These are phyloP conservation scores for Temnopleurus reevesii DNA, from an alignment of 53 echinoderm and acorn worm species.

Conservation along the genomic window DNA sequence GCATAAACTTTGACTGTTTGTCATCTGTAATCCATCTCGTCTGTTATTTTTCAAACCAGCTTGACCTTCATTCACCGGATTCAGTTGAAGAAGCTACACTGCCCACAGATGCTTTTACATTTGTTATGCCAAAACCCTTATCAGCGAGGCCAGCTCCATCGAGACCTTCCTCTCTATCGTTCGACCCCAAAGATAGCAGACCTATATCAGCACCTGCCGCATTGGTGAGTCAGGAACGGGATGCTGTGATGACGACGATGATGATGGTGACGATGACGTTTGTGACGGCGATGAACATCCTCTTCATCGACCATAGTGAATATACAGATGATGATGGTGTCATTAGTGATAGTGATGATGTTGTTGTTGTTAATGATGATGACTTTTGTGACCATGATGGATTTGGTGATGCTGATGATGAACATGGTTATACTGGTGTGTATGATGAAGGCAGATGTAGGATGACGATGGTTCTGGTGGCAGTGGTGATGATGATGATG, in stretches of 20 bases:
- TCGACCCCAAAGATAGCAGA: neutral
- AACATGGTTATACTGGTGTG: neutral
- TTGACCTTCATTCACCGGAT: neutral
- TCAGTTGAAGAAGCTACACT: neutral
- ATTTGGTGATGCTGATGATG: neutral
- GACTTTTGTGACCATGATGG: neutral
- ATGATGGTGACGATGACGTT: neutral
- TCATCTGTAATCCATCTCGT: neutral
- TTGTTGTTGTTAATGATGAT: neutral
- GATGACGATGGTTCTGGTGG: neutral
- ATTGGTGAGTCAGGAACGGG: neutral
- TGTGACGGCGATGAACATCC: neutral
- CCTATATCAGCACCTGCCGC: slow-evolving; percentile 50
- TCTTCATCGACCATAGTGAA: no score
- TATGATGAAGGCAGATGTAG: neutral
- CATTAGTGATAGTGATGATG: neutral
- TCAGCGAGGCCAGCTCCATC: neutral
- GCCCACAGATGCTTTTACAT: slow-evolving; percentile 11
- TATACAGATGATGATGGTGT: neutral
- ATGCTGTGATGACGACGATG: neutral
- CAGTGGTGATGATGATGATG: neutral
- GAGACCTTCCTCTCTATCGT: neutral
- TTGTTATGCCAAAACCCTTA: slow-evolving; percentile 25
- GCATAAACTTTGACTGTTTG: neutral
- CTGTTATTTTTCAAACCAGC: neutral